Percentiles rank a stretch among this genome's conserved stretches.
Evolutionary conservation across 2,797 vertebrate species (phyloP).

Genomic region (Carapus acus): DNA sequence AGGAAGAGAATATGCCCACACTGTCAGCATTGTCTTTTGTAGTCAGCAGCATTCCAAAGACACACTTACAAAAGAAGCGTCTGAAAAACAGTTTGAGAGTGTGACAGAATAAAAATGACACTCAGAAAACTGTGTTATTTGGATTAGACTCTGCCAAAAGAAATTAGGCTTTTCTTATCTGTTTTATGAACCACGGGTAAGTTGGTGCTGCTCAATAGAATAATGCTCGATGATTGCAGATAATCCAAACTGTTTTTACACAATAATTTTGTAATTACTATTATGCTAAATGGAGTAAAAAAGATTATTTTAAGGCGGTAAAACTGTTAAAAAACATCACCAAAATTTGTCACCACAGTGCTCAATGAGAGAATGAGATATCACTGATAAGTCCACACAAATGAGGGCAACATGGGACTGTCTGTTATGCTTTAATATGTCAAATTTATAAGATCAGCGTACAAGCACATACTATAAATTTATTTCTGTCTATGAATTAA

Average conservation of each 20-base stretch:
- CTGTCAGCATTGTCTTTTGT: conserved; percentile 49
- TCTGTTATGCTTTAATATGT: too few relatives aligned
- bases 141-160: conserved; percentile 52
- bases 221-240: conserved; percentile 48
- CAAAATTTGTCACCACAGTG: too few relatives aligned
- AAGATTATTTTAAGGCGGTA: too few relatives aligned
- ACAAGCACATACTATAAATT: too few relatives aligned
- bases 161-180: conserved; percentile 61
- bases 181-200: too few relatives aligned
- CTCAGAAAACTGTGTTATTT: conserved; percentile 65
- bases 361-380: too few relatives aligned
- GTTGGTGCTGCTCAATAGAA: conserved; percentile 50
- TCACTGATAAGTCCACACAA: too few relatives aligned
- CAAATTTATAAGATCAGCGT: too few relatives aligned
- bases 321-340: too few relatives aligned
- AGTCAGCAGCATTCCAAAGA: conserved; percentile 49
- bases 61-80: conserved; percentile 44
- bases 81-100: conserved; percentile 48
- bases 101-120: conserved; percentile 50
- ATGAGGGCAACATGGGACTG: too few relatives aligned
- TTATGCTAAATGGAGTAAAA: too few relatives aligned
- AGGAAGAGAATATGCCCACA: conserved; percentile 54
- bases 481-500: conserved; percentile 71
- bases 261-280: too few relatives aligned
- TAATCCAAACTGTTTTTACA: conserved; percentile 40